Percentiles rank a stretch among this genome's conserved stretches.
These are phyloP conservation scores for Lampris incognitus DNA, from an alignment of 2,113 vertebrate genomes.

Conservation along the genomic window DNA sequence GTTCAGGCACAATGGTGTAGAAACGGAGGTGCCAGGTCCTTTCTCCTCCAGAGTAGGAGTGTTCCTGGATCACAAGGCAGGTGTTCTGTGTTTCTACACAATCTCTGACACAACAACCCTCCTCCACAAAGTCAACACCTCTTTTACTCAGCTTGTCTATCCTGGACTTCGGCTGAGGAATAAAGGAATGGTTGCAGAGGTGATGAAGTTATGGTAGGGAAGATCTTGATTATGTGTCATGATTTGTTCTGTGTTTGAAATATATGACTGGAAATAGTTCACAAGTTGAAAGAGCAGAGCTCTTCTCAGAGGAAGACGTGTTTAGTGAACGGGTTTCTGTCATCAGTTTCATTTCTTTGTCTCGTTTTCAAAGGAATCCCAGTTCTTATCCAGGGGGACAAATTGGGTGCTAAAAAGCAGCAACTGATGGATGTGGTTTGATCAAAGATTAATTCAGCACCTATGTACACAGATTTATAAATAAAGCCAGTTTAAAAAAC, in stretches of 20 bases:
- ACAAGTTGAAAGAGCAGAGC: no score
- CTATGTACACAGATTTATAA: no score
- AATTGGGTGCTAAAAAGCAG: no score
- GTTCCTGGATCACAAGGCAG: conserved; percentile 20
- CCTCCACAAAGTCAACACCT: conserved; percentile 1
- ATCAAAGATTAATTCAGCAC: no score
- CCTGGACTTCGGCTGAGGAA: conserved; percentile 23
- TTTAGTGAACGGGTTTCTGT: no score
- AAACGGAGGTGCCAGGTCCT: fast-evolving
- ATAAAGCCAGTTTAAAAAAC: no score
- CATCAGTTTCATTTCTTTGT: no score
- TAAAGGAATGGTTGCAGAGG: conserved; percentile 30
- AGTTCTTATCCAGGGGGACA: no score
- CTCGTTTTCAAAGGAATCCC: no score
- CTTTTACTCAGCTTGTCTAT: conserved; percentile 26
- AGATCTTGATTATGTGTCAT: background rate
- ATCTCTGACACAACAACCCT: conserved; percentile 5
- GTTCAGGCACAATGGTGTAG: conserved; percentile 15
- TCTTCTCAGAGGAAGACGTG: no score
- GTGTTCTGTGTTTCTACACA: fast-evolving
- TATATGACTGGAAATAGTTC: no score
- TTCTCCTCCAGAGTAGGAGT: conserved; percentile 9
- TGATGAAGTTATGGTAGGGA: conserved; percentile 7
- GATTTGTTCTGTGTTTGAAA: background rate
- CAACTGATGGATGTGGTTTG: no score